Evolutionary conservation across 2,888 invertebrate genomes (phyloP), one percentile per base, ranked within the genome.

Genomic region (Apodemia mormo): DNA sequence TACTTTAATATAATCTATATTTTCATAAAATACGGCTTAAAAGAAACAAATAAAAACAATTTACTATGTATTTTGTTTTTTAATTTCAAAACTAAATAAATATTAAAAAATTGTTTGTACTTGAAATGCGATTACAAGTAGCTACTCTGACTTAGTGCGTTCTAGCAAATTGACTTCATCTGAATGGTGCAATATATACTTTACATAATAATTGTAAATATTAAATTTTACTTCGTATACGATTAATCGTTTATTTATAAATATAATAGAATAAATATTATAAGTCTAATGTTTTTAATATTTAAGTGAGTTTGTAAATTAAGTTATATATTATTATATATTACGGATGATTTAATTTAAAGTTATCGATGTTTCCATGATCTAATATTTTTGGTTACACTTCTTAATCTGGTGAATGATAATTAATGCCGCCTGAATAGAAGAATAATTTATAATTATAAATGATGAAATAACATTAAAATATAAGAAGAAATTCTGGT

Each of bases 181-280:
- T 58, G 12, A 58, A 10, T 58, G 58, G 58, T 58, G 12, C 10
- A 58, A 22, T 30, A 30, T 29, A 30, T 8, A 22, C 12, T 30
- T 9, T 9, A 10, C 10, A 58, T 58, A 58, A 22, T 56, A 56
- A 8, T 22, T 66, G 45, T 66, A 66, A 66, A 45, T 66, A 66
- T 65, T 30, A 14, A 65, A n/a, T 45, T 37, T 43, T 37, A 37
- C 14, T 43, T 40, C n/a, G 43, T 65, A 40, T 65, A 65, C 65
- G 43, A 65, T n/a, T 65, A 65, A 37, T 43, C 22, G 64, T 65
- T 22, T 37, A 65, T 14, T 65, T 65, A 65, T 37, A 65, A 65
- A n/a, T n/a, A 40, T 65, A 65, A 65, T 40, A 65, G 43, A 65
- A 40, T 40, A 43, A 65, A 65, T 40, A n/a, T n/a, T 65, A 37